phyloP scores from a whole-genome alignment of 1,140 invertebrate species.

The Meteorus sp. region DNA sequence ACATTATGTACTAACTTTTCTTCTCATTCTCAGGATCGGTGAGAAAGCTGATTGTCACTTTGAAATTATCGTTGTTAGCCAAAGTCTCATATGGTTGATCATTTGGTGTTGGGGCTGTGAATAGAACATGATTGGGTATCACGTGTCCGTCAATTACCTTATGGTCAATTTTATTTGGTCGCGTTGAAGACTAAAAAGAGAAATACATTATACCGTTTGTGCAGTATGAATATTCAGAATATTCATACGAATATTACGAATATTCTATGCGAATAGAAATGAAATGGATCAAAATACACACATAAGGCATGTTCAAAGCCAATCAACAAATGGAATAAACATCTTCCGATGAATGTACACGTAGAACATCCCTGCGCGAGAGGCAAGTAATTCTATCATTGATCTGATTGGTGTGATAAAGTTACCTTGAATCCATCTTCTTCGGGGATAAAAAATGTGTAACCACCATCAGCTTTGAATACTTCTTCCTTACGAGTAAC shows the following conservation, averaged over 20 bases:
- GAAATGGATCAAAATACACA: neutral
- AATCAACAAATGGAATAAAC: too few species aligned
- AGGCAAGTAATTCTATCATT: neutral
- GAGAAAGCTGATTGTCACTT: slow-evolving; percentile 77
- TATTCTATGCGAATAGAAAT: neutral
- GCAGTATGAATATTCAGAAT: too few species aligned
- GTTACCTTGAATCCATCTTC: slow-evolving; percentile 83
- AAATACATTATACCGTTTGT: too few species aligned
- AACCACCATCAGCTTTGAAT: slow-evolving; percentile 74
- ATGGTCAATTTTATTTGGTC: slow-evolving; percentile 73
- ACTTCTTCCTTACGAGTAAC: slow-evolving; percentile 71
- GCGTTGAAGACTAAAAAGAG: slow-evolving; percentile 62
- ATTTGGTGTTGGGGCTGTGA: slow-evolving; percentile 76
- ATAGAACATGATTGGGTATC: slow-evolving; percentile 83
- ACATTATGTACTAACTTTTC: slow-evolving; percentile 48
- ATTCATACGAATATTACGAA: too few species aligned
- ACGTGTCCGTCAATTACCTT: slow-evolving; percentile 90
- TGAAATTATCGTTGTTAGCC: slow-evolving; percentile 79
- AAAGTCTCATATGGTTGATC: slow-evolving; percentile 73
- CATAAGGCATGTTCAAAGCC: neutral
- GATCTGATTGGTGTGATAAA: slow-evolving; percentile 5
- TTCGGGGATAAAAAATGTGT: slow-evolving; percentile 89
- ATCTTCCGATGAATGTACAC: too few species aligned
- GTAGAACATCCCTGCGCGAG: too few species aligned
- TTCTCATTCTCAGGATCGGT: slow-evolving; percentile 64